These are phyloP conservation scores for Patagioenas fasciata DNA, from an alignment of 2,113 vertebrate genomes.

Conservation along the genomic window DNA sequence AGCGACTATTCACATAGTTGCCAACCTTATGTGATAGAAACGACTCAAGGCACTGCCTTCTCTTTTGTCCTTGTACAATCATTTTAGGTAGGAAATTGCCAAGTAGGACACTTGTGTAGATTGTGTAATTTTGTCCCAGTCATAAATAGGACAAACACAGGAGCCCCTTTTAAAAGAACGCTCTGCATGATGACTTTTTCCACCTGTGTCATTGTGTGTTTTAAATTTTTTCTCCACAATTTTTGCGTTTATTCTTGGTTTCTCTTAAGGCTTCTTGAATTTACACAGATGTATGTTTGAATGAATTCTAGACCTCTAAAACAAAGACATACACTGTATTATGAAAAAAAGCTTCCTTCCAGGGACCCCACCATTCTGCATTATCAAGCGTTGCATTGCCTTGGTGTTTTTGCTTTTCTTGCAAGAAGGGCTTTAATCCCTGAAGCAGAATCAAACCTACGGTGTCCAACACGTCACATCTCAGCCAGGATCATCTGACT, in stretches of 20 bases:
- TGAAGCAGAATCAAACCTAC: neutral
- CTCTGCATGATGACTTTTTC: neutral
- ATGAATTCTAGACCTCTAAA: neutral
- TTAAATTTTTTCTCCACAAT: neutral
- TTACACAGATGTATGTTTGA: neutral
- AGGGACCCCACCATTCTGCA: neutral
- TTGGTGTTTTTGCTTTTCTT: neutral
- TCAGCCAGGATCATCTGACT: neutral
- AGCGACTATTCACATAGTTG: neutral
- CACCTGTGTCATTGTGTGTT: neutral
- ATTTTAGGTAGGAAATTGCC: conserved; percentile 4
- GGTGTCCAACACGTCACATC: neutral
- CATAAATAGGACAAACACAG: conserved; percentile 47
- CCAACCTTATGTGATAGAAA: neutral
- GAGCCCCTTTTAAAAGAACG: neutral
- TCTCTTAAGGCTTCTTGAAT: neutral
- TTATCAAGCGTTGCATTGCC: neutral
- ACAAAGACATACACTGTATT: neutral
- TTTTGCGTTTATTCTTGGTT: neutral
- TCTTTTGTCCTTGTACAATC: conserved; percentile 29
- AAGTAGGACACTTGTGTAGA: conserved; percentile 24
- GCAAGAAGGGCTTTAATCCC: neutral
- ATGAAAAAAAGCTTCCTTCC: neutral
- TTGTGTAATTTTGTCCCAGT: conserved; percentile 40
- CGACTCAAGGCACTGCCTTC: neutral